Conservation (phyloP, 2,888 invertebrate genomes). For the Acholoe squamosa region DNA sequence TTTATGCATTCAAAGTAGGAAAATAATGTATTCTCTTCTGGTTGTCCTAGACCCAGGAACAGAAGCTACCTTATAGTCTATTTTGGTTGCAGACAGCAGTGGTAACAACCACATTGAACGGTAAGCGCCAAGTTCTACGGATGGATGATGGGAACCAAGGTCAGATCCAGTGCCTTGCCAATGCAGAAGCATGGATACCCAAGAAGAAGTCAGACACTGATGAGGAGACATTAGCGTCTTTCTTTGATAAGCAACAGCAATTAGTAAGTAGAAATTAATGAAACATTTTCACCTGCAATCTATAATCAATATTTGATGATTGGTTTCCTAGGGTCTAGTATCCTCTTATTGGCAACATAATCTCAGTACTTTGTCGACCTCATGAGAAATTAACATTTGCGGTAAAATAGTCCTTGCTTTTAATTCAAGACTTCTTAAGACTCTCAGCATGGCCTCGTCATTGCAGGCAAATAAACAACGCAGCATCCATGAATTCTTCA, state of each 20-base stretch:
- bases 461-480: constrained; percentile 76
- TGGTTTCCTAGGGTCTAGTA: no score
- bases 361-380: no score
- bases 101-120: constrained; percentile 78
- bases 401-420: no score
- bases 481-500: constrained; percentile 76
- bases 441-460: no score
- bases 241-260: constrained; percentile 66
- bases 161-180: constrained; percentile 77
- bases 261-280: neutral
- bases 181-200: constrained; percentile 76
- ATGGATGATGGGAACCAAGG: constrained; percentile 74
- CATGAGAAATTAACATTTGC: no score
- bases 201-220: constrained; percentile 65
- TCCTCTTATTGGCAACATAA: no score
- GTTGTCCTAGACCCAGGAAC: neutral
- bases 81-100: constrained; percentile 76
- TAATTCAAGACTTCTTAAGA: no score
- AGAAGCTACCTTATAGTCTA: neutral
- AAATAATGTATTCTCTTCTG: no score
- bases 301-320: no score
- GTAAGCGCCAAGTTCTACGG: constrained; percentile 73
- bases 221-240: constrained; percentile 71
- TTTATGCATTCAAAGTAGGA: no score
- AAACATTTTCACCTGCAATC: no score